Evolutionary conservation across 1,140 invertebrate genomes (phyloP), one percentile per base, ranked within the genome.

Genomic region (Lycorma delicatula): DNA sequence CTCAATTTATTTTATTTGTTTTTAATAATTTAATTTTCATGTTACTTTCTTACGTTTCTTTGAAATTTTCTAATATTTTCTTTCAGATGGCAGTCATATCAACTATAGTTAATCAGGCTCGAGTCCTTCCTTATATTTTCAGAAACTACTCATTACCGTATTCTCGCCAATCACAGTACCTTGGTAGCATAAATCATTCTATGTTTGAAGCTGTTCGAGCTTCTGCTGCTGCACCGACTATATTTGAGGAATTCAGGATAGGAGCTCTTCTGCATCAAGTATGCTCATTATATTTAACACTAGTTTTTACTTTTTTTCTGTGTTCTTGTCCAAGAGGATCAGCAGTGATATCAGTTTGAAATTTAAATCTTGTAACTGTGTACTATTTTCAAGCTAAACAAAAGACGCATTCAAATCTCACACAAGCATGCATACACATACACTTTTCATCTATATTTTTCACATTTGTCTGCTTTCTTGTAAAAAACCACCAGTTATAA

Each of bases 151-250:
- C 85, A 52, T 79, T 87, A 56, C 89, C 90, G 11, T 80, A 82
- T 63, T 77, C 81, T 44, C 76, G 84, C 4, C 81, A 85, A 55
- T 86, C 86, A 51, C 84, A 86, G 58, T 95, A 93, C 69, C 78
- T 80, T 47, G 93, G 94, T 27, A 84, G 80, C 23, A 80, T 80
- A 61, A 79, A 81, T 46, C 80, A 89, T 61, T 74, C 77, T 64
- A 69, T 94, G 13, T 97, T 93, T 91, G 85, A 96, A 77, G 88
- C 90, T 11, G 83, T 93, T 3, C 74, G 92, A 67, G 93, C 92
- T 9, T 94, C 91, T 7, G 88, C 91, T 36, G 92, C 93, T 48
- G 93, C 93, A 18, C 93, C 93, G 1, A 89, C 88, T 0, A 94
- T 94, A 75, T 97, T 94, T 74, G 84, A 91, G 68, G 91, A 94